Conservation (phyloP, 2,797 vertebrate species). For the Chloroceryle amazona region DNA sequence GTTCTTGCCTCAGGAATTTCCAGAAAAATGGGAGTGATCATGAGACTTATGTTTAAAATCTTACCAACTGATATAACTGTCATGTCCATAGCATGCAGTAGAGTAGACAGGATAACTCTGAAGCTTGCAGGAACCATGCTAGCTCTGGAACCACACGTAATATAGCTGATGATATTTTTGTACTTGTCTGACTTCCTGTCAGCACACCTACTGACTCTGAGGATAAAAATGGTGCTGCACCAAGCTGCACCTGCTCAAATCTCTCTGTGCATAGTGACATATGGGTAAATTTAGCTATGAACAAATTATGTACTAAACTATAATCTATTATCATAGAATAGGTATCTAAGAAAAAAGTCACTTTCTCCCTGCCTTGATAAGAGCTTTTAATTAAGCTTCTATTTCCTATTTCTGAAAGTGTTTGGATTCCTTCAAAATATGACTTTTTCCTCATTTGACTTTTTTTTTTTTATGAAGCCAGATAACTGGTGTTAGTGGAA, state of each 20-base stretch:
- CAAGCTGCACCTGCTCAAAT: background rate
- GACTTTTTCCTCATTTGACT: background rate
- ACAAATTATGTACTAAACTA: background rate
- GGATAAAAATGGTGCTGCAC: background rate
- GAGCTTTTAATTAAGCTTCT: background rate
- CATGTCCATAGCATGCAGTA: background rate
- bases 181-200: slow-evolving; percentile 5
- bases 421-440: background rate
- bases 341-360: background rate
- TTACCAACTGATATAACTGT: background rate
- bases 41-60: background rate
- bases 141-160: background rate
- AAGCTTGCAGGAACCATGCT: background rate
- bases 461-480: background rate
- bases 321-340: background rate
- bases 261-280: background rate
- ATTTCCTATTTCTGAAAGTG: background rate
- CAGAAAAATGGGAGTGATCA: background rate
- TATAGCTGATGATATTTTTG: slow-evolving; percentile 36
- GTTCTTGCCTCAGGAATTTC: background rate
- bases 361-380: background rate
- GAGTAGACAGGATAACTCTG: background rate
- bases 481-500: background rate
- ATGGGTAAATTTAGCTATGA: background rate
- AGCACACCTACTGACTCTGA: background rate